Evolutionary conservation across 2,113 vertebrate genomes (phyloP), one percentile per base, ranked within the genome.

Genomic region (Siniperca knerii): DNA sequence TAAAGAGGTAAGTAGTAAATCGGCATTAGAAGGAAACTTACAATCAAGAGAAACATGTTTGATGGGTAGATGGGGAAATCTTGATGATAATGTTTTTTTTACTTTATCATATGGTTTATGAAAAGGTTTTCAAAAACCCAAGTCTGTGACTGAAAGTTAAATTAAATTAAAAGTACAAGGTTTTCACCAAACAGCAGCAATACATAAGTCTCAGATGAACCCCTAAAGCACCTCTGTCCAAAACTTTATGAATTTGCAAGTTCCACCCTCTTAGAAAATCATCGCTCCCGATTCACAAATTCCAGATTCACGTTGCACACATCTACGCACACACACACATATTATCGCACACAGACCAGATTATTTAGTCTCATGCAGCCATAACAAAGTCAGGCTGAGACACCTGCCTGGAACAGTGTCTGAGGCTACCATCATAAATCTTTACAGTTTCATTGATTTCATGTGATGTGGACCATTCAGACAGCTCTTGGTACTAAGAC

Each of bases 401-500:
- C 57, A 73, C 76, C 76, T 85, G 90, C 40, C 71, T n/a, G 33
- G 79, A 60, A 52, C 40, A 6, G 21, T 55, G 79, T 75, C 37
- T 54, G 67, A 66, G 25, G 13, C 48, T 20, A 2, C 37, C 33
- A 23, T 20, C 82, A 37, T 71, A 75, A 55, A 77, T 85, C 89
- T 79, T 42, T 35, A 80, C 48, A 58, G 42, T 82, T 86, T 77
- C 44, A 48, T 89, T 85, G 54, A 72, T 75, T 67, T 80, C 60
- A 76, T 40, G 86, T 42, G 79, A 75, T 62, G 75, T 44, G 48
- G 20, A 33, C 13, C 37, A 9, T 25, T 80, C 21, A 50, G 64
- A 83, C 77, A 52, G 77, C 69, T 75, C 44, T 84, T 90, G 87
- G 50, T 81, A 52, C 81, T 55, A 70, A 77, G 9, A 74, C 40